Conservation (phyloP, 1,140 invertebrate species). For the Dryas iulia region DNA sequence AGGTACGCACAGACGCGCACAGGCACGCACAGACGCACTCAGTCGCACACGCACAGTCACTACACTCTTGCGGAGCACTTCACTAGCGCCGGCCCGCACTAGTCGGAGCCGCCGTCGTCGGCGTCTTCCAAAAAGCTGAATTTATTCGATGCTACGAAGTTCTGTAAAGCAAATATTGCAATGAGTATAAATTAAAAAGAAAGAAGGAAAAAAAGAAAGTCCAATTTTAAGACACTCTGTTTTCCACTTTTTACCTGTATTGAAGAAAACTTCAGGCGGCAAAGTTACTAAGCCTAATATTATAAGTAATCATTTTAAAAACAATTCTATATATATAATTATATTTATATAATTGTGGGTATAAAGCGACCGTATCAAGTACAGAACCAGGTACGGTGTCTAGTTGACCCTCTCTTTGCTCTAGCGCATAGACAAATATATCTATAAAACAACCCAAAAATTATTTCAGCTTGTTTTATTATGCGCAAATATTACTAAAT, state of each 20-base stretch:
- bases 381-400: not conserved
- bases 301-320: no score
- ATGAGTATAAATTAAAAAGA: no score
- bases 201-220: no score
- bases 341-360: not conserved
- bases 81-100: conserved; percentile 29
- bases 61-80: conserved; percentile 49
- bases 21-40: not conserved
- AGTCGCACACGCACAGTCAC: conserved; percentile 51
- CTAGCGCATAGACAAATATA: not conserved
- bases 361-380: conserved; percentile 1
- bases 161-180: no score
- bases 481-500: no score
- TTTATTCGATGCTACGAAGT: conserved; percentile 84
- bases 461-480: not conserved
- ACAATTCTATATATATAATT: no score
- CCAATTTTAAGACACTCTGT: no score
- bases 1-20: conserved; percentile 48
- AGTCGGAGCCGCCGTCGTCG: conserved; percentile 61
- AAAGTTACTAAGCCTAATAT: no score
- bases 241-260: no score
- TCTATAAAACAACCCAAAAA: not conserved
- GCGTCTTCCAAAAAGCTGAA: conserved; percentile 78
- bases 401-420: conserved; percentile 10
- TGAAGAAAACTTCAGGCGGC: no score